Base-by-base conservation (phyloP, 2,113 vertebrate species). In the Pterocles burchelli region DNA sequence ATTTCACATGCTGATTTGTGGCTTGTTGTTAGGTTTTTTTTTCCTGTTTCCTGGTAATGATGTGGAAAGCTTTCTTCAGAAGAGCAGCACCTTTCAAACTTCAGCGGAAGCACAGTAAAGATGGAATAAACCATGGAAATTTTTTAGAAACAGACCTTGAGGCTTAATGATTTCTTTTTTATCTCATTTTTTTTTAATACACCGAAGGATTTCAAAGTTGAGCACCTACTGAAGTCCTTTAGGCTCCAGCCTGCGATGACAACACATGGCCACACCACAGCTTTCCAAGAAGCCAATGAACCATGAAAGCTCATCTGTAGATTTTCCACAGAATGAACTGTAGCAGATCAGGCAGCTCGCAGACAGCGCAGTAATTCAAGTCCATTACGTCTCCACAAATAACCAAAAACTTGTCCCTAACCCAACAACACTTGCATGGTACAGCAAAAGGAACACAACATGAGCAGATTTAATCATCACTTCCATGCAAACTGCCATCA, bases 261-360 rank as follows among this genome's bases (percentile, higher is more conserved):
- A 85, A 66, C 75, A 89, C 93, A 54, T 2, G 36, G 89, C 62
- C 82, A 91, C 41, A 49, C 34, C 16, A 15, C 43, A 82, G 62
- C 93, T 89, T 87, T 93, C 91, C 91, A 96, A 70, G 71, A 95
- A 95, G 74, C 71, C 91, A 91, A 57, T 2, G n/a, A 94, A 89
- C 54, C 81, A 41, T 49, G 51, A 90, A 85, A 77, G 55, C 29
- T 88, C 87, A 85, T 73, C 85, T 76, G 54, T 77, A 79, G 71
- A 19, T 83, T 75, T 92, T 31, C 85, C 71, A 79, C 51, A 73
- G 85, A 89, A 89, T 48, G 78, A 84, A 80, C 1, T 14, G 62
- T 6, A 75, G 41, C 45, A 88, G 49, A 77, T 41, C 54, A 66
- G 28, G 25, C 71, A 84, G 13, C 31, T 45, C 2, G 9, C 13